Base-by-base conservation (phyloP, 2,113 vertebrate genomes). In the Nerophis lumbriciformis region DNA sequence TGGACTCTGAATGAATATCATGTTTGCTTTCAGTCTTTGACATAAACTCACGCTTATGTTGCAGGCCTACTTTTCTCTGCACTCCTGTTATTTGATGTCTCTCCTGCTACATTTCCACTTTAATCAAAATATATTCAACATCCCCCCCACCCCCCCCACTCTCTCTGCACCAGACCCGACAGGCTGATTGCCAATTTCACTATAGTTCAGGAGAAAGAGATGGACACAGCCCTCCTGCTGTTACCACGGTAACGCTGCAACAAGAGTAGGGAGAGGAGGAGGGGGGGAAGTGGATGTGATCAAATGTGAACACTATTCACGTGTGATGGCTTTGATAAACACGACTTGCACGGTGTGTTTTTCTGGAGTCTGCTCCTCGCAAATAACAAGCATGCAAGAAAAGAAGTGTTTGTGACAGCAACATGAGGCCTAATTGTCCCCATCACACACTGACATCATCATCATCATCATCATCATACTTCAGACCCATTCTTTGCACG, bases 71-170 rank as follows among this genome's bases (percentile, higher is more conserved):
- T 16, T 57, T 21, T 16, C 12, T 57, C 55, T 16, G 11, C 54
- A 44, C 39, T 56, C 38, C 37, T 59, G 11, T 48, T 48, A 14
- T 65, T 38, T 73, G 70, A 64, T 59, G 71, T 75, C 76, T 67
- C 50, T 74, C 77, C 75, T 77, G 85, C 74, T 84, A 79, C 76
- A 85, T 83, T 83, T 48, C 42, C 57, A 68, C 79, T 80, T 82
- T 85, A 87, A 88, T 88, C 88, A 85, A 88, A 89, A 88, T 81
- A 86, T 83, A 88, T 90, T 87, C 84, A 87, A 57, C 54, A 15
- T 16, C 15, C 8, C 8, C 44, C 19, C 19, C 38, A 6, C 10
- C 42, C 16, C 8, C 14, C n/a, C 56, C 56, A n/a, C 19, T 55
- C 68, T 73, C 71, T 84, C 82, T 80, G 67, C 66, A 61, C 73